Evolutionary conservation across 2,113 vertebrate genomes (phyloP), one percentile per base, ranked within the genome.

Genomic region (Pandion haliaetus): DNA sequence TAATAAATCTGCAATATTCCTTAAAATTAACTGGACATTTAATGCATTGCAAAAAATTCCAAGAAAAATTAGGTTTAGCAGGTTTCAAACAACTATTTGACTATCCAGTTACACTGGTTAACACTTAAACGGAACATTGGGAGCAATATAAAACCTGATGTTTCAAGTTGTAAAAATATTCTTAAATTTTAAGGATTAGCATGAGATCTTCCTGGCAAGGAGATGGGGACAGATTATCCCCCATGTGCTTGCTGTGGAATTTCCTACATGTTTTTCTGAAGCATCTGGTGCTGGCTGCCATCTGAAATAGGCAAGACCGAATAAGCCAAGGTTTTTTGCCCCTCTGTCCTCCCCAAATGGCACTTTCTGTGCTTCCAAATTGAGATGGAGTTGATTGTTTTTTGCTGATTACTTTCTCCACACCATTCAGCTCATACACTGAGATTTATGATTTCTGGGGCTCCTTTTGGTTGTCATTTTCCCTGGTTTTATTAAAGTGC

Each of bases 241-340:
- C 61, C 81, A 90, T 95, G 70, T 96, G 94, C 88, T 25, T 91
- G 66, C 83, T 89, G 45, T 94, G 94, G 94, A 97, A 95, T 97
- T 93, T 97, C 87, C 74, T 85, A 67, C 31, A 36, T 67, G 32
- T 92, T 92, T 92, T 88, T 92, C 65, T 4, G 31, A 93, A 92
- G 94, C 90, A 95, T 86, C 90, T 96, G 92, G 76, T 8, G 6
- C 76, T 95, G 67, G 47, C 90, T 96, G 88, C 86, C 72, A 63
- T 90, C 38, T 92, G 86, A 95, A 94, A 81, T 54, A 92, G 52
- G 57, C 17, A 6, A 59, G 69, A 58, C 47, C 57, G 65, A 81
- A 57, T 31, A 81, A 79, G 40, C 76, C 49, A 69, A 93, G 42
- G 34, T 63, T 89, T 95, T 89, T 65, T 87, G 76, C 66, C 77